Conservation (phyloP, 2,888 invertebrate genomes). For the Ctenicera cuprea region DNA sequence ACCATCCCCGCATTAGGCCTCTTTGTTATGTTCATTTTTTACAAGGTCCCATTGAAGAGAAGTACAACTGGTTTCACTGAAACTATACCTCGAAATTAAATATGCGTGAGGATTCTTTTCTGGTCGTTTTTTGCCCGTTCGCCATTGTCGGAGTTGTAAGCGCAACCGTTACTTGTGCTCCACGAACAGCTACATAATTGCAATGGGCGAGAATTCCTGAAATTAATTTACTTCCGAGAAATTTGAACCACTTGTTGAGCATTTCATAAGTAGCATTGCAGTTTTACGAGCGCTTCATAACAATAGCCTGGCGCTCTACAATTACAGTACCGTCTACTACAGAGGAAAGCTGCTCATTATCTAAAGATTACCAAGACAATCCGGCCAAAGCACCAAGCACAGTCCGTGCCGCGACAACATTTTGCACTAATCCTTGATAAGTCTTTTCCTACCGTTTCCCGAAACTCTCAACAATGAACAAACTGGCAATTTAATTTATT, state of each 20-base stretch:
- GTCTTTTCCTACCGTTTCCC: slow-evolving; percentile 46
- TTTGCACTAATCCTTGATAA: slow-evolving; percentile 60
- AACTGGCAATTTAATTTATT: slow-evolving; percentile 23
- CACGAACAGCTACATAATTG: slow-evolving; percentile 36
- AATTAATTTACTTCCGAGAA: slow-evolving; percentile 56
- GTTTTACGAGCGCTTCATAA: slow-evolving; percentile 61
- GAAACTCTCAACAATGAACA: slow-evolving; percentile 17
- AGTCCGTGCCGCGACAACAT: slow-evolving; percentile 49
- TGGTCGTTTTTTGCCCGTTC: slow-evolving; percentile 33
- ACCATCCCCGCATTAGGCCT: slow-evolving; percentile 53
- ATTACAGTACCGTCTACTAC: slow-evolving; percentile 59
- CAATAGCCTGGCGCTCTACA: slow-evolving; percentile 59
- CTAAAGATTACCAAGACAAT: slow-evolving; percentile 64
- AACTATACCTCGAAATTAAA: slow-evolving; percentile 60
- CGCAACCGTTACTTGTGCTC: slow-evolving; percentile 47
- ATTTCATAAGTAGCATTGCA: slow-evolving; percentile 52
- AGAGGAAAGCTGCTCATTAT: slow-evolving; percentile 63
- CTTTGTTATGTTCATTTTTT: slow-evolving; percentile 54
- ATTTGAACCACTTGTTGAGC: slow-evolving; percentile 62
- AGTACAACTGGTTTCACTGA: slow-evolving; percentile 59
- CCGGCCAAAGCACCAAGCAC: slow-evolving; percentile 49
- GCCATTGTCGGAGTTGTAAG: slow-evolving; percentile 36
- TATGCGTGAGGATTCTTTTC: slow-evolving; percentile 55
- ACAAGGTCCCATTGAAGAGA: slow-evolving; percentile 48
- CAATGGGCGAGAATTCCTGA: slow-evolving; percentile 37